Evolutionary conservation across 2,888 invertebrate species (phyloP).

Genomic region (Mesoligia furuncula): DNA sequence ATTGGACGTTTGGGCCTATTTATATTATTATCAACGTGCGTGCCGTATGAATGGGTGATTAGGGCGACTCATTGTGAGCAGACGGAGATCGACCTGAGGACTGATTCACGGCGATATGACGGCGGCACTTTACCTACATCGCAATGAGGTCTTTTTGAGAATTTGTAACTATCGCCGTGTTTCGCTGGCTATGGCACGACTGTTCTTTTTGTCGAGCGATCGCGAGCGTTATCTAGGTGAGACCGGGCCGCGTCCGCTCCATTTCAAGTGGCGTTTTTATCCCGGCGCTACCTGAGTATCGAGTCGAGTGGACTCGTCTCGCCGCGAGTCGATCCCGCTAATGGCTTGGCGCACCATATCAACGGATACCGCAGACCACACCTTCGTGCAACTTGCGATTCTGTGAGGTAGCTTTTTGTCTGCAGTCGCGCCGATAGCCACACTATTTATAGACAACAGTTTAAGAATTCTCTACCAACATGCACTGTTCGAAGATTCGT

Average conservation of each 20-base stretch:
- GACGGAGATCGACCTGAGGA: conserved; percentile 68
- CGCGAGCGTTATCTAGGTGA: conserved; percentile 85
- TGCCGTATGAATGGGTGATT: conserved; percentile 87
- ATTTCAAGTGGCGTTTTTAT: conserved; percentile 89
- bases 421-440: conserved; percentile 55
- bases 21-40: conserved; percentile 86
- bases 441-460: conserved; percentile 65
- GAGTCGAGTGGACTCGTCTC: conserved; percentile 72
- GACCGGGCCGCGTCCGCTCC: conserved; percentile 83
- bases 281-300: conserved; percentile 86
- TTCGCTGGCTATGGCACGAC: conserved; percentile 66
- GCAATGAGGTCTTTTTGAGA: conserved; percentile 64
- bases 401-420: conserved; percentile 67
- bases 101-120: conserved; percentile 76
- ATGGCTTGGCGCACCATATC: conserved; percentile 74
- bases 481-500: conserved; percentile 55
- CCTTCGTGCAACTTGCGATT: conserved; percentile 72
- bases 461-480: conserved; percentile 58
- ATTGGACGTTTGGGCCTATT: conserved; percentile 85
- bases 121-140: conserved; percentile 57
- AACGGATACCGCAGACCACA: conserved; percentile 72
- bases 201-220: conserved; percentile 74
- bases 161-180: conserved; percentile 65
- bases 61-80: conserved; percentile 76
- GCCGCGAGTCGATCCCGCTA: conserved; percentile 78